Conservation (phyloP, 2,797 vertebrate species). For the Manis javanica region DNA sequence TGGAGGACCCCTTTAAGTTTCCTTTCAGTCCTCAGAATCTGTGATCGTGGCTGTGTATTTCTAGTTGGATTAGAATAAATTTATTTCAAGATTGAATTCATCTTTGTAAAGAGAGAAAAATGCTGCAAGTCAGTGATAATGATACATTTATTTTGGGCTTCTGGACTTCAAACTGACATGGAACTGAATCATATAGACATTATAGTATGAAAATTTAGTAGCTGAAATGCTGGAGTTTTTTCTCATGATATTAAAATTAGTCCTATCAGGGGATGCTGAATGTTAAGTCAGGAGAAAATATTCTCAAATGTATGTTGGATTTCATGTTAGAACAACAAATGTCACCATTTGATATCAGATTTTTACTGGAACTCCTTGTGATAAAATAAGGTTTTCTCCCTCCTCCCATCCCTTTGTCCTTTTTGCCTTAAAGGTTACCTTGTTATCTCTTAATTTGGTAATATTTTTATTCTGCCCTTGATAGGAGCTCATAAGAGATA, state of each 20-base stretch:
- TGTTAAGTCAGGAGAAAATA: neutral
- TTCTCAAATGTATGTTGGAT: neutral
- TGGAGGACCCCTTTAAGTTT: neutral
- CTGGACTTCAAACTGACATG: neutral
- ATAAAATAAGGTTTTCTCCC: neutral
- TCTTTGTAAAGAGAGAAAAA: conserved; percentile 25
- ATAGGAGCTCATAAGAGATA: neutral
- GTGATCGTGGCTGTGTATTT: neutral
- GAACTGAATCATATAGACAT: conserved; percentile 43
- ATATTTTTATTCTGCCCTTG: conserved; percentile 34
- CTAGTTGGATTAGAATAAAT: conserved; percentile 24
- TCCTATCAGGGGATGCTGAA: neutral
- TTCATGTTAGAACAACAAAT: conserved; percentile 28
- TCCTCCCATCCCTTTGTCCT: neutral
- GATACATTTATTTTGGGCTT: neutral
- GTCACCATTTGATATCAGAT: neutral
- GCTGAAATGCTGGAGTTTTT: neutral
- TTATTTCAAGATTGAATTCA: conserved; percentile 15
- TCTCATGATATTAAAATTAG: neutral
- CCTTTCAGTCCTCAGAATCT: neutral
- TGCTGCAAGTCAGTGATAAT: neutral
- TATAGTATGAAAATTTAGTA: neutral
- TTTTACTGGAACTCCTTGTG: neutral
- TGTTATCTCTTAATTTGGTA: neutral
- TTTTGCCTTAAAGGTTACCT: neutral